These are phyloP conservation scores for Podarcis lilfordi DNA, from an alignment of 2,797 vertebrate species.

Conservation along the genomic window DNA sequence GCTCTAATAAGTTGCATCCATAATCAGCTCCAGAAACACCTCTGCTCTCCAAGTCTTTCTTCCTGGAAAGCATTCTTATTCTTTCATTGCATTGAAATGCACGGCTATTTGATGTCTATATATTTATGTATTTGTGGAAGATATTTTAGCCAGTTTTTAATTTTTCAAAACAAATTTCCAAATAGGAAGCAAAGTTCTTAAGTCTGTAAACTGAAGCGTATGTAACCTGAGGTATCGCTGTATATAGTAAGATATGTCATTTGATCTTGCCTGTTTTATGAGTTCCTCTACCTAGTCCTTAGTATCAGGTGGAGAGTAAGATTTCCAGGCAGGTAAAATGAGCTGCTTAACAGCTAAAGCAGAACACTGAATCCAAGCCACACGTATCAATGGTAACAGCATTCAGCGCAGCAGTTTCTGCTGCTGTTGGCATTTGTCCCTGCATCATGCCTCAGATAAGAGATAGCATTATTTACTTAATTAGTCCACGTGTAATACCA, in stretches of 20 bases:
- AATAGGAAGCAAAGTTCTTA: neutral
- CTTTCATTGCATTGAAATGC: neutral
- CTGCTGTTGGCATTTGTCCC: neutral
- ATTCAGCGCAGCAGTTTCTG: neutral
- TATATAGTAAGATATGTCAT: neutral
- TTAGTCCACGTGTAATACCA: no score
- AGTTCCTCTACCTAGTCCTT: neutral
- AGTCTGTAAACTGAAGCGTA: no score
- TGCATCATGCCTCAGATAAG: neutral
- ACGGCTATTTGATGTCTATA: neutral
- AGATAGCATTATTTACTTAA: no score
- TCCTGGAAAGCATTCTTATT: neutral
- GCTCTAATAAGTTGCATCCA: constrained; percentile 18
- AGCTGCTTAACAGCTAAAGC: neutral
- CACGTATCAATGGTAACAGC: neutral
- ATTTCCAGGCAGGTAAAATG: neutral
- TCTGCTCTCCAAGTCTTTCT: neutral
- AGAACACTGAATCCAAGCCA: neutral
- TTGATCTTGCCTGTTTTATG: neutral
- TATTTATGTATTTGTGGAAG: neutral
- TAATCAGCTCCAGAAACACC: neutral
- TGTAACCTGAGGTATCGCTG: no score
- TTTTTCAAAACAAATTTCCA: neutral
- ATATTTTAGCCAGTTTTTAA: no score
- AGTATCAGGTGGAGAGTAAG: neutral